A percentile compares a stretch with the other conserved stretches of the same genome.
Evolutionary conservation across 2,888 invertebrate species (phyloP).

Genomic region (Heliconius ismenius): DNA sequence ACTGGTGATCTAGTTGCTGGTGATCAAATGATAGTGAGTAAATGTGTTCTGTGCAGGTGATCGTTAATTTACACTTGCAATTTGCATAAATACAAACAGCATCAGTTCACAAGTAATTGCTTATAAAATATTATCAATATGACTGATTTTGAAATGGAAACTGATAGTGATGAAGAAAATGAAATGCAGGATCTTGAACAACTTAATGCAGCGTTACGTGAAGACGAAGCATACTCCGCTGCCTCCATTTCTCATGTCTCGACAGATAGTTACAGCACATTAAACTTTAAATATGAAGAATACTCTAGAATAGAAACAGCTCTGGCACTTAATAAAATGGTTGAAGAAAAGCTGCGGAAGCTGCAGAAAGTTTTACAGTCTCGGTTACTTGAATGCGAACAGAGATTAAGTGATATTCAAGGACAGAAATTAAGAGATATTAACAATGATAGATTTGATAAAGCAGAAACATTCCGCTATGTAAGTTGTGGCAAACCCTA

Average conservation of each 20-base stretch:
- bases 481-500: conserved; percentile 82
- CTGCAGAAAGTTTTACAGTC: conserved; percentile 59
- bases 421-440: conserved; percentile 16
- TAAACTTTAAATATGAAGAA: conserved; percentile 43
- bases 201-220: conserved; percentile 50
- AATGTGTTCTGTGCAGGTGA: no score
- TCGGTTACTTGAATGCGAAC: conserved; percentile 63
- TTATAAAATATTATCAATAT: conserved; percentile 27
- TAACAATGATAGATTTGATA: conserved; percentile 46
- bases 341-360: conserved; percentile 60
- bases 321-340: conserved; percentile 61
- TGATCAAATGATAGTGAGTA: no score
- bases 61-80: conserved; percentile 73
- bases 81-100: no score
- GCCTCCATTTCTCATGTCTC: conserved; percentile 41
- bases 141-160: conserved; percentile 48
- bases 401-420: conserved; percentile 54
- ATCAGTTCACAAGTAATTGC: no score
- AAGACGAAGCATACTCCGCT: conserved; percentile 47
- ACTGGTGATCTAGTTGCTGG: no score
- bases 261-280: conserved; percentile 33
- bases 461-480: conserved; percentile 53
- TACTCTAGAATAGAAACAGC: conserved; percentile 55
- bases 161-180: conserved; percentile 53
- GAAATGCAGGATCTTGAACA: conserved; percentile 53